Percentiles rank a stretch among this genome's conserved stretches.
Evolutionary conservation across 1,140 invertebrate genomes (phyloP).

Genomic region (Venturia canescens): DNA sequence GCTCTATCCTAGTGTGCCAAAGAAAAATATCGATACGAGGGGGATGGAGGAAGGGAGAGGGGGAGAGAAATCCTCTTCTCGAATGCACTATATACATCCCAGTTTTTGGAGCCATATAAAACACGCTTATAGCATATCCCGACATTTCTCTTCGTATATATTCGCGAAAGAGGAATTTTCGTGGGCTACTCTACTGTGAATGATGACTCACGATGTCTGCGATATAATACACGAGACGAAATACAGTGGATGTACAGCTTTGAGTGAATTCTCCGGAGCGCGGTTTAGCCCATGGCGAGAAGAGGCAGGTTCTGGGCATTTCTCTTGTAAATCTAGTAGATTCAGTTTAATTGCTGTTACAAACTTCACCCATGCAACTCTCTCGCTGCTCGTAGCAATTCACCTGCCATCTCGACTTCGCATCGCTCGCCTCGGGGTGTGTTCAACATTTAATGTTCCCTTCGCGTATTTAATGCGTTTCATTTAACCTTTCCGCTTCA

Average conservation of each 20-base stretch:
- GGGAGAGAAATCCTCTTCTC: neutral
- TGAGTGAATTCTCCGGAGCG: slow-evolving; percentile 35
- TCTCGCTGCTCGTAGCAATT: slow-evolving; percentile 42
- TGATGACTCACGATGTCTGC: slow-evolving; percentile 21
- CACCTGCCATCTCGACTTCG: slow-evolving; percentile 36
- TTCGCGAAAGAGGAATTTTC: neutral
- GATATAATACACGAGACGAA: slow-evolving; percentile 19
- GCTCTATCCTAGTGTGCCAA: slow-evolving; percentile 15
- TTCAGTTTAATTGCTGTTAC: slow-evolving; percentile 52
- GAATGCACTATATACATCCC: slow-evolving; percentile 3
- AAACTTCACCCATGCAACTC: slow-evolving; percentile 44
- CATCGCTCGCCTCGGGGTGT: slow-evolving; percentile 12
- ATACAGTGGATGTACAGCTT: slow-evolving; percentile 22
- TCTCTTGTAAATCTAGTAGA: slow-evolving; percentile 47
- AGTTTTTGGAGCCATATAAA: slow-evolving; percentile 2
- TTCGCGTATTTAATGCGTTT: slow-evolving; percentile 40
- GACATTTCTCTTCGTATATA: neutral
- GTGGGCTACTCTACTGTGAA: slow-evolving; percentile 18
- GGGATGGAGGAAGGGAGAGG: neutral
- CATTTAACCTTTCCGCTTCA: slow-evolving; percentile 7
- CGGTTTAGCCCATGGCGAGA: slow-evolving; percentile 32
- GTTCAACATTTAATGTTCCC: slow-evolving; percentile 36
- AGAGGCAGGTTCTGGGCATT: slow-evolving; percentile 33
- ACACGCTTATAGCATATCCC: slow-evolving; percentile 18
- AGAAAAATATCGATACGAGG: slow-evolving; percentile 23